Evolutionary conservation across 2,888 invertebrate species (phyloP).

Genomic region (Cheilosia urbana): DNA sequence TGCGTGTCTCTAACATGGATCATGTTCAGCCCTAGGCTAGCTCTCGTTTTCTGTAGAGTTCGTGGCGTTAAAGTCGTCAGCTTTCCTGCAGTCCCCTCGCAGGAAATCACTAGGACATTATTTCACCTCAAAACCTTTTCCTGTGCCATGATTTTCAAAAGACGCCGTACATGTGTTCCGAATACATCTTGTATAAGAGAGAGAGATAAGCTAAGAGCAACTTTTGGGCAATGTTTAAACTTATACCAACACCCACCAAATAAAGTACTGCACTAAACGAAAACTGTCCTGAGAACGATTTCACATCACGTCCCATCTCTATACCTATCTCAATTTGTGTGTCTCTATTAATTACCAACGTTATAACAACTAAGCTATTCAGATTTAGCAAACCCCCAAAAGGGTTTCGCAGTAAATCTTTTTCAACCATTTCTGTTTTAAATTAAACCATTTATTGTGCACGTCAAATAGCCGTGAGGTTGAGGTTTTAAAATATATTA

Average conservation of each 20-base stretch:
- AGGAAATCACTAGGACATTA: too few species aligned
- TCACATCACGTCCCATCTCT: not conserved
- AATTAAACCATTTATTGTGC: conserved; percentile 40
- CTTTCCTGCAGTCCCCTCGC: too few species aligned
- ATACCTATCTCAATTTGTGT: not conserved
- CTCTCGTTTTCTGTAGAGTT: too few species aligned
- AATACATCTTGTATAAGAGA: too few species aligned
- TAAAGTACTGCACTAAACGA: not conserved
- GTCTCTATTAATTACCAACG: conserved; percentile 31
- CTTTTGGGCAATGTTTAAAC: too few species aligned
- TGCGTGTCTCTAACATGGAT: too few species aligned
- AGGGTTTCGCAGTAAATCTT: conserved; percentile 32
- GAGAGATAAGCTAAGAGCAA: too few species aligned
- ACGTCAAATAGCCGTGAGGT: conserved; percentile 16
- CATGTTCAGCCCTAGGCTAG: too few species aligned
- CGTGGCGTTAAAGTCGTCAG: too few species aligned
- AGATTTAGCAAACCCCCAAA: not conserved
- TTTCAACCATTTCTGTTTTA: conserved; percentile 19
- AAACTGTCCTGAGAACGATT: not conserved
- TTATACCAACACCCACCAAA: not conserved
- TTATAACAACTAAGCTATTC: conserved; percentile 32
- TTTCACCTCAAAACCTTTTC: too few species aligned
- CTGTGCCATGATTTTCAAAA: too few species aligned
- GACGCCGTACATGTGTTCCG: too few species aligned
- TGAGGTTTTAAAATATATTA: conserved; percentile 11